These are phyloP conservation scores for Apis laboriosa DNA, from an alignment of 1,140 invertebrate species.

Conservation along the genomic window DNA sequence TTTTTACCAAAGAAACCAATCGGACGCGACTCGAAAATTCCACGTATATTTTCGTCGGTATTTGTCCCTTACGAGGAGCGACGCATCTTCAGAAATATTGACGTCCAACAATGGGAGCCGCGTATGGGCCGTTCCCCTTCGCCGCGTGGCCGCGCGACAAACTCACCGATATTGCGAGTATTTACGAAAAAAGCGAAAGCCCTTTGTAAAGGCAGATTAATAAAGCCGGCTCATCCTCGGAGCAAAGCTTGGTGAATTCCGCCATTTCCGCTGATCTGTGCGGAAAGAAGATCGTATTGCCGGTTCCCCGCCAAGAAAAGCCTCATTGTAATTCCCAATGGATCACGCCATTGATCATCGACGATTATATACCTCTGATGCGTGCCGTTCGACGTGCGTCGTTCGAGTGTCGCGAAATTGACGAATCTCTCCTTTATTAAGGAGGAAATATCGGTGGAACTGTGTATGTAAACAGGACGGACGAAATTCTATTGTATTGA, in stretches of 20 bases:
- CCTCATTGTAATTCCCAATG: constrained; percentile 40
- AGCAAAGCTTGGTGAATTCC: constrained; percentile 73
- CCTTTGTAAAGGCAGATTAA: constrained; percentile 76
- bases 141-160: constrained; percentile 36
- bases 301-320: constrained; percentile 7
- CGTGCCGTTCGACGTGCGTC: background rate
- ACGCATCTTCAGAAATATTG: constrained; percentile 56
- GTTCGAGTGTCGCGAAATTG: background rate
- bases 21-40: background rate
- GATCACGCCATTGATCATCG: constrained; percentile 55
- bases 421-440: background rate
- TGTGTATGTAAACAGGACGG: no score
- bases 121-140: constrained; percentile 42
- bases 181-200: constrained; percentile 70
- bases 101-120: constrained; percentile 52
- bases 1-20: no score
- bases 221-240: constrained; percentile 78
- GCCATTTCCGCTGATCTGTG: constrained; percentile 73
- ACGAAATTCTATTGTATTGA: no score
- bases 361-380: constrained; percentile 15
- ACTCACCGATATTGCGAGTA: constrained; percentile 66
- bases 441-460: background rate
- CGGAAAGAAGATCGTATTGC: constrained; percentile 68
- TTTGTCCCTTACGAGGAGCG: background rate
- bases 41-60: background rate